Evolutionary conservation across 2,113 vertebrate genomes (phyloP).

Genomic region (Planiliza haematocheilus): DNA sequence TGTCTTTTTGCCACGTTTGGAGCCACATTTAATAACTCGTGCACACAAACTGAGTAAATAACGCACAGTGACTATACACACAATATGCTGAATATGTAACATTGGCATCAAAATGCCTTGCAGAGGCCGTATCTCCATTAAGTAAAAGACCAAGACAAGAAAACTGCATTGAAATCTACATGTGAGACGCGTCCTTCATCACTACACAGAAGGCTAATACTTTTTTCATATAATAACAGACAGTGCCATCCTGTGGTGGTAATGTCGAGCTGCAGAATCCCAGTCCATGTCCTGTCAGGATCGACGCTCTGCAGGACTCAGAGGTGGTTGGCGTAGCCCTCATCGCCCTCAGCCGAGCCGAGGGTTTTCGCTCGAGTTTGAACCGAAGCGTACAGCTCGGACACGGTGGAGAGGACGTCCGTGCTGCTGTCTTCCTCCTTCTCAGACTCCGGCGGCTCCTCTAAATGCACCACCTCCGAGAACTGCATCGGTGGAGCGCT

Average conservation of each 20-base stretch:
- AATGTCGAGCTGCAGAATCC: conserved; percentile 1
- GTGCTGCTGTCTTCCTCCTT: conserved; percentile 31
- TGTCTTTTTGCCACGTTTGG: too few species aligned
- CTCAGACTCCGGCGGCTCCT: conserved; percentile 18
- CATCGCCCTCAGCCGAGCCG: conserved; percentile 36
- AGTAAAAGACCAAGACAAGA: not conserved
- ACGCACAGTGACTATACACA: too few species aligned
- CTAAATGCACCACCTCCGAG: conserved; percentile 60
- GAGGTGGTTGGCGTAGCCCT: conserved; percentile 80
- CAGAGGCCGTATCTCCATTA: not conserved
- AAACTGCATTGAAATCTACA: not conserved
- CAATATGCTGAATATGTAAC: too few species aligned
- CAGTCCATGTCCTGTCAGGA: not conserved
- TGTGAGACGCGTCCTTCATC: too few species aligned
- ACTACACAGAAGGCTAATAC: not conserved
- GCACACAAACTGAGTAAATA: too few species aligned
- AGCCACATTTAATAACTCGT: too few species aligned
- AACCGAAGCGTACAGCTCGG: conserved; percentile 82
- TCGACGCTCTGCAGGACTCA: conserved; percentile 40
- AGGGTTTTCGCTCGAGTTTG: conserved; percentile 70
- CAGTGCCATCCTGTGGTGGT: conserved; percentile 54
- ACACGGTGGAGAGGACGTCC: conserved; percentile 57
- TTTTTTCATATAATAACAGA: conserved; percentile 16
- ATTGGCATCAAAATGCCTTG: not conserved
- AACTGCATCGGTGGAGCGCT: conserved; percentile 70